phyloP scores from a whole-genome alignment of 1,140 invertebrate species.

The Dolichoris vasculosae region DNA sequence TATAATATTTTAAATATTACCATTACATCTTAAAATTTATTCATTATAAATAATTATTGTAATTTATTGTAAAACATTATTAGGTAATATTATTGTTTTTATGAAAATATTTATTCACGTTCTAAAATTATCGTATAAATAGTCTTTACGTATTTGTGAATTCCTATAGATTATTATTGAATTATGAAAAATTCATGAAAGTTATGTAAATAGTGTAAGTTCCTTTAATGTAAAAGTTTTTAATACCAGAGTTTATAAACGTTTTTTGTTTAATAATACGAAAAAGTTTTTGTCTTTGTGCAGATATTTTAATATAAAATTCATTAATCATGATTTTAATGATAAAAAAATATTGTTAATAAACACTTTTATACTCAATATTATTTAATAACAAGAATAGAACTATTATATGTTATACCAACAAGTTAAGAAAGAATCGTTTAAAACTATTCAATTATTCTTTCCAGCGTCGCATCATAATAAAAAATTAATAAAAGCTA shows the following conservation, averaged over 20 bases:
- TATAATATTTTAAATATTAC: slow-evolving; percentile 7
- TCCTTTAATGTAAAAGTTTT: background rate
- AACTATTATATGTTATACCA: too few species aligned
- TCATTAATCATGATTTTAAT: too few species aligned
- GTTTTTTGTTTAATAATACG: slow-evolving; percentile 23
- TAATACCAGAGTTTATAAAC: slow-evolving; percentile 5
- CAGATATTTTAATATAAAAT: too few species aligned
- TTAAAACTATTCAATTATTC: too few species aligned
- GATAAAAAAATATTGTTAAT: too few species aligned
- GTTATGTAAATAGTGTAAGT: background rate
- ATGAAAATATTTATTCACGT: slow-evolving; percentile 63
- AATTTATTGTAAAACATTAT: slow-evolving; percentile 1
- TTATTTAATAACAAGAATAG: too few species aligned
- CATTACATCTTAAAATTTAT: slow-evolving; percentile 16
- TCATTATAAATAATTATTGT: background rate
- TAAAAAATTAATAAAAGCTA: too few species aligned
- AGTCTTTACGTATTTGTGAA: slow-evolving; percentile 52
- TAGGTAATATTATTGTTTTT: slow-evolving; percentile 58
- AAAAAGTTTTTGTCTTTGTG: slow-evolving; percentile 19
- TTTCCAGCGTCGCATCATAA: too few species aligned
- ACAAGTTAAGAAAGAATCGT: too few species aligned
- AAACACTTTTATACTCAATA: too few species aligned
- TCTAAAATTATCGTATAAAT: slow-evolving; percentile 43
- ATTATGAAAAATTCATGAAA: slow-evolving; percentile 5
- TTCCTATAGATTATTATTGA: slow-evolving; percentile 20